These are phyloP conservation scores for Carassius gibelio DNA, from an alignment of 2,113 vertebrate genomes.

Conservation along the genomic window DNA sequence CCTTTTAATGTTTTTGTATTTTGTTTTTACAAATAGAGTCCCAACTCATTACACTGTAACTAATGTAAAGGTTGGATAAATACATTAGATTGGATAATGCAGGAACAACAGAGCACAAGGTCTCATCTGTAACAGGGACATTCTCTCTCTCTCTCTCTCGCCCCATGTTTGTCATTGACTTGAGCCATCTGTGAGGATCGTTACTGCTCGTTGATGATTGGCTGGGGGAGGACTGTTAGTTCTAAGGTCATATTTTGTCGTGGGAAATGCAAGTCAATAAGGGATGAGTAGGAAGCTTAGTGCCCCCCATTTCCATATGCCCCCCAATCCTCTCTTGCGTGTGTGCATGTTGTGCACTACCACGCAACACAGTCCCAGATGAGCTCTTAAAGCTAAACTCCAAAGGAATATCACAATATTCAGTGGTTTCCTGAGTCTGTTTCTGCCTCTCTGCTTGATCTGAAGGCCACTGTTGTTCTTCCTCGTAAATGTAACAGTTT, in stretches of 20 bases:
- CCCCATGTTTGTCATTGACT: slow-evolving; percentile 45
- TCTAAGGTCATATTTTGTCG: slow-evolving; percentile 62
- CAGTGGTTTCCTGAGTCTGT: slow-evolving; percentile 11
- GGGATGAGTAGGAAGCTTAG: slow-evolving; percentile 13
- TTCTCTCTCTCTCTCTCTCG: background rate
- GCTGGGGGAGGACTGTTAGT: slow-evolving; percentile 46
- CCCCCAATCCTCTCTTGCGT: background rate
- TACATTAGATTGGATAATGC: background rate
- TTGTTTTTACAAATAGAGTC: background rate
- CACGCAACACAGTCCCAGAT: slow-evolving; percentile 3
- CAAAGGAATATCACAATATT: slow-evolving; percentile 19
- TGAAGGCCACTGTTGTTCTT: slow-evolving; percentile 21
- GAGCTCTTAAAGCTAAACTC: slow-evolving; percentile 25
- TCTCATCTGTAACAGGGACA: background rate
- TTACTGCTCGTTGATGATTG: slow-evolving; percentile 46
- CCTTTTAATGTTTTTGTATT: background rate
- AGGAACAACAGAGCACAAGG: slow-evolving; percentile 13
- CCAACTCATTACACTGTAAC: background rate
- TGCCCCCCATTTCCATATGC: slow-evolving; percentile 28
- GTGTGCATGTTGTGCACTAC: background rate
- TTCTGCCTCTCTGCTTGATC: background rate
- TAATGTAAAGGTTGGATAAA: background rate
- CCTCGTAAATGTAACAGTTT: slow-evolving; percentile 22
- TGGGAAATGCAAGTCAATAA: slow-evolving; percentile 62
- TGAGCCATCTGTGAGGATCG: slow-evolving; percentile 49